phyloP scores from a whole-genome alignment of 2,797 vertebrate genomes.

The Neosilurus hyrtlii region DNA sequence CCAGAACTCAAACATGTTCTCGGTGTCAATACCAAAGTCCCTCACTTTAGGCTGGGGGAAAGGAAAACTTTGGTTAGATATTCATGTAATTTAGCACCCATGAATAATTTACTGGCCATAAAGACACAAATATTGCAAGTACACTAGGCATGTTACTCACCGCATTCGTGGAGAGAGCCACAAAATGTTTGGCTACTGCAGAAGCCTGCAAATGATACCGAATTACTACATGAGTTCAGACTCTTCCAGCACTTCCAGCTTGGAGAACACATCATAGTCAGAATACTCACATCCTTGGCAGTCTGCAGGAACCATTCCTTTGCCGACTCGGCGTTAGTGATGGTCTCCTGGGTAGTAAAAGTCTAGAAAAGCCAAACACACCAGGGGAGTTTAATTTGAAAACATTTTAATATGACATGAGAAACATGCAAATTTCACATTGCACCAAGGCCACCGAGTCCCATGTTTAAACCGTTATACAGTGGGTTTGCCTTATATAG shows the following conservation, averaged over 20 bases:
- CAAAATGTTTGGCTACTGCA: conserved; percentile 93
- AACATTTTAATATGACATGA: neutral
- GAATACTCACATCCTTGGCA: conserved; percentile 86
- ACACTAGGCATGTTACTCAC: conserved; percentile 72
- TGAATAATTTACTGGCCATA: neutral
- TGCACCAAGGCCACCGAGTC: neutral
- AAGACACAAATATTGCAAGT: neutral
- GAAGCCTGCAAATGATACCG: conserved; percentile 63
- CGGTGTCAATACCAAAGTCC: conserved; percentile 92
- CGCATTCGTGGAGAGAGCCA: conserved; percentile 92
- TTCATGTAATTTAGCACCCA: neutral
- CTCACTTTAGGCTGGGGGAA: conserved; percentile 86
- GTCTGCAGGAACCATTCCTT: conserved; percentile 88
- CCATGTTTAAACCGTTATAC: neutral
- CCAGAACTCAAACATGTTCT: conserved; percentile 99
- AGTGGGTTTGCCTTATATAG: neutral
- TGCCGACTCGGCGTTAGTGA: conserved; percentile 94
- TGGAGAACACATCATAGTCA: neutral
- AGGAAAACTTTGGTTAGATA: neutral
- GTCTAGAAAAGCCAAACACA: conserved; percentile 71
- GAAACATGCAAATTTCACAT: neutral
- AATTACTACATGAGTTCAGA: neutral
- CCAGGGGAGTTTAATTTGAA: neutral
- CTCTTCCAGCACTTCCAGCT: neutral
- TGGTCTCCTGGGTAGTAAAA: conserved; percentile 96